These are phyloP conservation scores for Caligus rogercresseyi DNA, from an alignment of 1,140 invertebrate species.

Conservation along the genomic window DNA sequence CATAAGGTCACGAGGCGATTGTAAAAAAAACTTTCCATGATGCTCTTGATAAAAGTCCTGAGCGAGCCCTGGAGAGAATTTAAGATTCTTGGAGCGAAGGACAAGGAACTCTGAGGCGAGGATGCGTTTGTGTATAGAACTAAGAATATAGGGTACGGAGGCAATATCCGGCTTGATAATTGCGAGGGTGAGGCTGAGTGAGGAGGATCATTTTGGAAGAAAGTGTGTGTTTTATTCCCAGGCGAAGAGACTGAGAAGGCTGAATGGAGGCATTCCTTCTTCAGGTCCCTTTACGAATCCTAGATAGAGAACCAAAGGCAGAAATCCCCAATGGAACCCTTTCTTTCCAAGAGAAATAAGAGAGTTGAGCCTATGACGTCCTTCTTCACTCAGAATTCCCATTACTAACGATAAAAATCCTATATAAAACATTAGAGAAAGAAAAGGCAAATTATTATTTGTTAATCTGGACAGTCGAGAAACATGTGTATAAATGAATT, in stretches of 20 bases:
- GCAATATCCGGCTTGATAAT: conserved; percentile 7
- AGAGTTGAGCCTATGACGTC: neutral
- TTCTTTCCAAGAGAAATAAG: conserved; percentile 3
- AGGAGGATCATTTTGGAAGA: neutral
- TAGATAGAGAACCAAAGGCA: conserved; percentile 20
- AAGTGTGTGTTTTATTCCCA: neutral
- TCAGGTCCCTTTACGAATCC: conserved; percentile 24
- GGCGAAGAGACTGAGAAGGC: conserved; percentile 15
- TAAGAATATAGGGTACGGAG: neutral
- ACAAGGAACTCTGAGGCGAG: neutral
- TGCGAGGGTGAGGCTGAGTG: conserved; percentile 7
- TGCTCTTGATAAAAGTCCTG: conserved; percentile 65
- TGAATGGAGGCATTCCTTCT: conserved; percentile 24
- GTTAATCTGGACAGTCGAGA: conserved; percentile 22
- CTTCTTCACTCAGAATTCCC: conserved; percentile 5
- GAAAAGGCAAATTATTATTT: neutral
- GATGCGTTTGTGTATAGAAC: neutral
- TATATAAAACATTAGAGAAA: neutral
- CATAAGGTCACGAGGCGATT: conserved; percentile 71
- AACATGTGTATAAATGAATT: too few species aligned
- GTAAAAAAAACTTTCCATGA: conserved; percentile 61
- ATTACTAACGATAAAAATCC: neutral
- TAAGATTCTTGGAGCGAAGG: neutral
- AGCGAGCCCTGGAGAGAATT: conserved; percentile 29
- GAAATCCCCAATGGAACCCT: conserved; percentile 12